Percentiles rank a stretch among this genome's conserved stretches.
Conservation (phyloP, 1,140 invertebrate genomes). For the Orchesella cincta region DNA sequence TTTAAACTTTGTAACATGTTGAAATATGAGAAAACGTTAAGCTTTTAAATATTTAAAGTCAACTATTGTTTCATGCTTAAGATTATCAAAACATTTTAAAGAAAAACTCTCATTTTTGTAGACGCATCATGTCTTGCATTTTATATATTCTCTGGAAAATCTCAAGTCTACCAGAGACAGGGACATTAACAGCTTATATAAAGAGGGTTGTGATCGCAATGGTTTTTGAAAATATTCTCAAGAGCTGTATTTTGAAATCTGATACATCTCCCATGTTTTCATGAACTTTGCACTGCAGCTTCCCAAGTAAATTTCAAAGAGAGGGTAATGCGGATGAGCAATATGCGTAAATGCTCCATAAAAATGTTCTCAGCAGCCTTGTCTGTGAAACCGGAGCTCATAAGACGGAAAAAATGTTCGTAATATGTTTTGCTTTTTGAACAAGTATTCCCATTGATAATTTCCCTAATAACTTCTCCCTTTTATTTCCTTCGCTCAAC, state of each 20-base stretch:
- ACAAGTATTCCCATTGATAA: slow-evolving; percentile 21
- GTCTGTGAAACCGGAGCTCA: neutral
- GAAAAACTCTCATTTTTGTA: neutral
- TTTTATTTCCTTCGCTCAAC: slow-evolving; percentile 9
- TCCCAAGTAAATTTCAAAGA: too few species aligned
- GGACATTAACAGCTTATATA: too few species aligned
- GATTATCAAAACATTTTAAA: too few species aligned
- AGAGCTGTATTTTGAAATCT: slow-evolving; percentile 20
- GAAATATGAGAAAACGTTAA: slow-evolving; percentile 14
- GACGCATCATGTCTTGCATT: neutral
- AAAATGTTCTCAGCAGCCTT: too few species aligned
- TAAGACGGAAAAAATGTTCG: neutral
- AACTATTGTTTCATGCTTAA: too few species aligned
- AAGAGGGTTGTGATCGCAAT: too few species aligned
- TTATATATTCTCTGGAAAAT: slow-evolving; percentile 19
- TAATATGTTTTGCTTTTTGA: neutral
- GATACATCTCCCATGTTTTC: slow-evolving; percentile 17
- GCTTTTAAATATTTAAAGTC: too few species aligned
- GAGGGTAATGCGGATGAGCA: too few species aligned
- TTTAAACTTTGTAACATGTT: slow-evolving; percentile 1
- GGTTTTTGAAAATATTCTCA: too few species aligned
- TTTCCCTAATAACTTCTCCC: slow-evolving; percentile 20
- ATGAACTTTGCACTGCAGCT: slow-evolving; percentile 2
- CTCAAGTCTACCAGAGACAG: too few species aligned
- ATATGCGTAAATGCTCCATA: too few species aligned